Base-by-base conservation (phyloP, 1,140 invertebrate species). In the Calephelis nemesis region DNA sequence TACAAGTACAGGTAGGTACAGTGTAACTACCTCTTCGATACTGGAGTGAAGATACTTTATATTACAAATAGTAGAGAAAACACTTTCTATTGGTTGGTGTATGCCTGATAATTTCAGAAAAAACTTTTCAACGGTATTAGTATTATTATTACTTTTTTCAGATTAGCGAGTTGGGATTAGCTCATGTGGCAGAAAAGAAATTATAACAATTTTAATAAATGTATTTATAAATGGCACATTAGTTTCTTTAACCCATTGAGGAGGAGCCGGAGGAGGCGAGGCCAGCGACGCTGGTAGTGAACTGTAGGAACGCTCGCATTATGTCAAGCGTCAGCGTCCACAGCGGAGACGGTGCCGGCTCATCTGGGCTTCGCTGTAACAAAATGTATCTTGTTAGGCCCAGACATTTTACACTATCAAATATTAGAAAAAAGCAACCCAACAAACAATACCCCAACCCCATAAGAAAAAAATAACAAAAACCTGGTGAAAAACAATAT, bases 251-350 rank as follows among this genome's bases (percentile, higher is more conserved):
- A 7, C 65, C 40, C 49, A 66, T 54, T 13, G 48, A 10, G 39
- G 67, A 79, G 63, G 13, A 75, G 74, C 4, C 77, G 58, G 84
- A 76, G 0, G 86, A 88, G 0, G 83, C 84, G 12, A 80, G 12
- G 2, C 83, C 85, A 4, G 84, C 45, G 12, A 88, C 45, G 62
- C 75, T 82, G 12, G 84, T 79, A 3, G 74, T 78, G 74, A 88
- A 88, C 65, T 86, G 83, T 0, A 89, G 69, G 2, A 88, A 3
- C 0, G 88, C 84, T n/a, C 82, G 72, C 19, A 88, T 60, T 45
- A 90, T 79, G 67, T 87, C 83, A 74, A 87, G 66, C 69, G 87
- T 87, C 7, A 90, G 69, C 5, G 80, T 85, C 85, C 82, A 84
- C 4, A 90, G 47, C 0, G 85, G 84, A 2, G 85, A 87, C 6